Evolutionary conservation across 2,797 vertebrate species (phyloP).

Genomic region (Brotula barbata): DNA sequence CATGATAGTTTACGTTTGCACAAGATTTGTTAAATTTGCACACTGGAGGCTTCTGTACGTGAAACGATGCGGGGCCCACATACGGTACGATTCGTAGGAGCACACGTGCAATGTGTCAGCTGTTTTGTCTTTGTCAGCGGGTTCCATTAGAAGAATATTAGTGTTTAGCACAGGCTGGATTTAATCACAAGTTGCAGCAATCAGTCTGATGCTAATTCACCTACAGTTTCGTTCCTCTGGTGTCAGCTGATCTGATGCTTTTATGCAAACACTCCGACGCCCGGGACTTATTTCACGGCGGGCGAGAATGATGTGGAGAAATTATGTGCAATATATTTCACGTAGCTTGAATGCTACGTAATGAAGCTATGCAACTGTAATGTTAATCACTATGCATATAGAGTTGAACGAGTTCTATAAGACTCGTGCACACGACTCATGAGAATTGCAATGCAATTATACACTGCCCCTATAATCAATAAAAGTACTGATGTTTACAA

Average conservation of each 20-base stretch:
- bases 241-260: constrained; percentile 29
- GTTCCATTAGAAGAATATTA: constrained; percentile 11
- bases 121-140: not conserved
- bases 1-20: not conserved
- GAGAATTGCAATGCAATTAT: constrained; percentile 60
- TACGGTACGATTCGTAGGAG: constrained; percentile 40
- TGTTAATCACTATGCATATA: constrained; percentile 38
- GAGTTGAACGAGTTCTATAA: constrained; percentile 27
- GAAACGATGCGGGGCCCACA: too few relatives aligned
- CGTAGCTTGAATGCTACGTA: constrained; percentile 10
- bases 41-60: too few relatives aligned
- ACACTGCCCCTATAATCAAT: constrained; percentile 61
- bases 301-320: constrained; percentile 10
- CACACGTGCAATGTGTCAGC: constrained; percentile 53
- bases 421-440: constrained; percentile 55
- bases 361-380: constrained; percentile 6
- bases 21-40: constrained; percentile 9
- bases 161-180: not conserved
- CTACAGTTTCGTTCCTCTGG: constrained; percentile 9
- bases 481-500: constrained; percentile 71
- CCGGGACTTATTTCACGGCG: not conserved
- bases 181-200: constrained; percentile 16
- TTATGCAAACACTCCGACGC: constrained; percentile 5
- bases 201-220: constrained; percentile 31
- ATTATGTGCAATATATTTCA: constrained; percentile 36